Base-by-base conservation (phyloP, 1,140 invertebrate species). In the Aphaenogaster floridana region DNA sequence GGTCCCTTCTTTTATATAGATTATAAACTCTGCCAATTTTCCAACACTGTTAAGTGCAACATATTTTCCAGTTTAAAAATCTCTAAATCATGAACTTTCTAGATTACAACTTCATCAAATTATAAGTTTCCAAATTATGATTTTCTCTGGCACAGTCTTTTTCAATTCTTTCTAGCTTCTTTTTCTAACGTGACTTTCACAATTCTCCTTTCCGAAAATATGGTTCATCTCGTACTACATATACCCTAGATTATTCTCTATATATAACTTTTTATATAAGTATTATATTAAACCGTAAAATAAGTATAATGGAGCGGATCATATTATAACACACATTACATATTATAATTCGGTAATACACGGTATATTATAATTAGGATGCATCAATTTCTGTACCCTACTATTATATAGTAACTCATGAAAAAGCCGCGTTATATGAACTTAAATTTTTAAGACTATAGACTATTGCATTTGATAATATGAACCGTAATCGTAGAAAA, bases 1-100 rank as follows among this genome's bases (percentile, higher is more conserved):
- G 17, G 1, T 48, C 28, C 42, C 17, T 78, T n/a, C 57, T 78
- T 48, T 45, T 39, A 21, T 3, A 17, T 3, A 17, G 45, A 15
- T 34, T 50, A 2, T 77, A 77, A 77, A 59, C 39, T 61, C n/a
- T 34, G 4, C 21, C 74, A 28, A n/a, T 28, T 42, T 50, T 34
- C 13, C 28, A 45, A 7, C 8, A 39, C 11, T n/a, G 45, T 34
- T 52, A 54, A 52, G 77, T 13, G 15, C 39, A 17, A 34, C 34
- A 36, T 39, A 66, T 21, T 39, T 66, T 11, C 45, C 34, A 21
- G 45, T 50, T 66, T 8, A 79, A 79, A 66, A 66, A 66, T 66
- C 61, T 79, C 34, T 79, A 79, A 66, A 79, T 79, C 77, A 79
- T 66, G 50, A 79, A 79, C 61, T 66, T 79, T 66, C n/a, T 39